phyloP scores from a whole-genome alignment of 2,113 vertebrate species.

The Coptodon bakossiorum region DNA sequence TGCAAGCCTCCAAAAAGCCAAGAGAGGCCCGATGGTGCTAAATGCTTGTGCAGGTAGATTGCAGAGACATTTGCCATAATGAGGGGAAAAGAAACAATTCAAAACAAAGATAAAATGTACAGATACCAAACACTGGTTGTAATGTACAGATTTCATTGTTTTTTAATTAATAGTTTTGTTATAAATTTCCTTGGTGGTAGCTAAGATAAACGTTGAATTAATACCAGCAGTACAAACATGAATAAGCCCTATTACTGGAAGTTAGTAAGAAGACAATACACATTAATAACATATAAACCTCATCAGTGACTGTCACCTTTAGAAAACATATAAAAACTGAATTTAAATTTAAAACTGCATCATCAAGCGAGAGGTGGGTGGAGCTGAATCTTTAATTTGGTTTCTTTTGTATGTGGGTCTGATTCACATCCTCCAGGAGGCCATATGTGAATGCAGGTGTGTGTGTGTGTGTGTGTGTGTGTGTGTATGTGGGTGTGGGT shows the following conservation, averaged over 20 bases:
- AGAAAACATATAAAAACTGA: neutral
- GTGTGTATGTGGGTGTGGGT: neutral
- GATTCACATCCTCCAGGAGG: slow-evolving; percentile 28
- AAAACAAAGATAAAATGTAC: neutral
- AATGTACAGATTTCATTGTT: neutral
- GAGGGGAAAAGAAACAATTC: neutral
- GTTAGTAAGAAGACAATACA: neutral
- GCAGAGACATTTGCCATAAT: neutral
- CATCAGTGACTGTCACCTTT: neutral
- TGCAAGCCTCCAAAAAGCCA: neutral
- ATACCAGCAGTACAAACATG: neutral
- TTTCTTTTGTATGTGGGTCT: slow-evolving; percentile 59
- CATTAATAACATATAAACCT: neutral
- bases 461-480: neutral
- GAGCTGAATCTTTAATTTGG: slow-evolving; percentile 29
- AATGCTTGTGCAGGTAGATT: neutral
- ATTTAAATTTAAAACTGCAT: neutral
- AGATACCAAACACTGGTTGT: neutral
- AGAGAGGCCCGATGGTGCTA: neutral
- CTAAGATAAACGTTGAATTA: neutral
- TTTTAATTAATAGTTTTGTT: neutral
- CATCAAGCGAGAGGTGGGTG: neutral
- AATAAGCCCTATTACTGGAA: neutral
- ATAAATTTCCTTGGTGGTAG: neutral
- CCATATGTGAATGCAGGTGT: slow-evolving; percentile 25